Evolutionary conservation across 1,140 invertebrate genomes (phyloP), one percentile per base, ranked within the genome.

Genomic region (Phocides pigmalion): DNA sequence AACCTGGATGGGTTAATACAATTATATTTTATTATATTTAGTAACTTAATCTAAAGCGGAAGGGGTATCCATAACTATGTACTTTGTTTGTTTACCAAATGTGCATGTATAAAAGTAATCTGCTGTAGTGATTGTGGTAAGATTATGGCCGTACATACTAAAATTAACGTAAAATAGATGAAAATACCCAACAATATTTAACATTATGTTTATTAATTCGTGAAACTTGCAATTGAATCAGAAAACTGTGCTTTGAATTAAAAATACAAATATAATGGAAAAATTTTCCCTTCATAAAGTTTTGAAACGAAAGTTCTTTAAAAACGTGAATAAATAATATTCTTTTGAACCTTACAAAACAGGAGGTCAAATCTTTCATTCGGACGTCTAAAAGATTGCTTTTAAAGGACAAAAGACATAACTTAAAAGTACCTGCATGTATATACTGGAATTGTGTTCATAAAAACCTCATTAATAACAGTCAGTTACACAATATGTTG

Each of bases 281-380:
- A 56, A 56, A 5, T 41, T 56, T 14, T 56, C 8, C 19, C n/a
- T n/a, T n/a, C n/a, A 28, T 42, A 25, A 56, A 41, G n/a, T 56
- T 56, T 56, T 22, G 35, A 15, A 56, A 17, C 14, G 32, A 20
- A 56, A 56, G 53, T 16, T 56, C 39, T 53, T 32, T 6, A 25
- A 42, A 54, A 54, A 54, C 37, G 22, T 54, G 37, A 54, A 54
- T 41, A 42, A 54, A 22, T 54, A 54, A 41, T 54, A 22, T 54
- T 54, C 35, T 42, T 54, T 54, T 39, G 37, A 22, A 54, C 37
- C 19, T 14, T 25, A 51, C 12, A 14, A 32, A 50, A 15, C 47
- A 15, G 25, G 9, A 35, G 15, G 15, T 51, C 11, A 51, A 51
- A 17, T 51, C 25, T 32, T 51, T 35, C 20, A 28, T 51, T 32